Evolutionary conservation across 1,140 invertebrate species (phyloP), one percentile per base, ranked within the genome.

Genomic region (Drosophila kepulauana): DNA sequence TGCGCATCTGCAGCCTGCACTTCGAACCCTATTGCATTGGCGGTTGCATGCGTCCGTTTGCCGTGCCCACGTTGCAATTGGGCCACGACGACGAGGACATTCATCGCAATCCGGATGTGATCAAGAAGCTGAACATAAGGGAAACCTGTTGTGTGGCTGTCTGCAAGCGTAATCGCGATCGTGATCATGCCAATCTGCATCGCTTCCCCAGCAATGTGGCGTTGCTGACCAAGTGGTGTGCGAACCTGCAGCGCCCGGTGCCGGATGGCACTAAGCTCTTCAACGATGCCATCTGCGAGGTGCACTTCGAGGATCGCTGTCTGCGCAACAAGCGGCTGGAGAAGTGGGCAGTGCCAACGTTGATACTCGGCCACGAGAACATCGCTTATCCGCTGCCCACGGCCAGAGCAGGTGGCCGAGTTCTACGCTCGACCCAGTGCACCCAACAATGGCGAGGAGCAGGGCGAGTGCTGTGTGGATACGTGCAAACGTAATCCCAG

Each of bases 11-110:
- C 15, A 92, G 91, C 41, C 67, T 82, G 1, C 91, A 92, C 49
- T 92, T 92, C 41, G 91, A 92, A 35, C 70, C 88, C 4, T 92
- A 92, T 51, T 92, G 91, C 78, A 92, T 92, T 66, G 91, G 91
- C 6, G 91, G 91, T 10, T 92, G 91, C n/a, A 92, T 92, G 91
- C 88, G 91, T 16, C 91, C 91, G 5, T 92, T 92, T 68, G 91
- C 91, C 2, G 91, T 92, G 59, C 91, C 91, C 30, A 92, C 91
- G 0, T 48, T 92, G 3, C 67, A 92, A 2, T 28, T 92, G 69
- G 91, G 91, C 0, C 91, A 92, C 57, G 85, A 92, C 10, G 91
- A 92, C 33, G 75, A 82, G 3, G 86, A 92, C 33, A 92, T 92
- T 0, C 80, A 92, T 48, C 79, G 81, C 10, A 92, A 92, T 79